Base-by-base conservation (phyloP, 2,888 invertebrate genomes). In the Kryphioiulus occultus region DNA sequence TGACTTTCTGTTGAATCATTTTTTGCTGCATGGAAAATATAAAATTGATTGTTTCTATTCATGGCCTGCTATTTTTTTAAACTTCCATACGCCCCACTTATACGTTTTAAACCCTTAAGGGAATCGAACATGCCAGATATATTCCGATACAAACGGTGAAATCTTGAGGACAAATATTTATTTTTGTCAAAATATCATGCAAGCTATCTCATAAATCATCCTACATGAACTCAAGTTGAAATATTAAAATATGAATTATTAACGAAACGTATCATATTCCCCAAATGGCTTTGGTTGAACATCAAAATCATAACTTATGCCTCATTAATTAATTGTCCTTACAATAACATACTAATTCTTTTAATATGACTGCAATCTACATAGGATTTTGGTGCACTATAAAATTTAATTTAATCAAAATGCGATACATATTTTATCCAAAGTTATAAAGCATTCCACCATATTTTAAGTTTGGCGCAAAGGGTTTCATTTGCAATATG, bases 1-100 rank as follows among this genome's bases (percentile, higher is more conserved):
- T 78, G 78, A 78, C 30, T 78, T 78, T 78, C 78, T 30, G 10
- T 32, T 26, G 10, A 30, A 17, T 17, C 17, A 68, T 68, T 78
- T 68, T 78, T 30, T 30, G 30, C 30, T 30, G 30, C 0, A 32
- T 78, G 30, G 78, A 78, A 78, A 78, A 78, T 30, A 30, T 30
- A 78, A 78, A 78, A 78, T 78, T 17, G 78, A 78, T 78, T 78
- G 78, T 78, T 78, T 26, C 30, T 78, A 78, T 78, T 32, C 17
- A 32, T 30, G 26, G 30, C 30, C 26, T 30, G 15, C 30, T 15
- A 78, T 30, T 26, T 78, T 17, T 2, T 15, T 32, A 68, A 53
- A 53, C 53, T 4, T 5, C 53, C n/a, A 53, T 53, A 53, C 44
- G 44, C 12, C 44, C 15, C 15, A 44, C 10, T 12, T 12, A 44